Base-by-base conservation (phyloP, 2,113 vertebrate species). In the Lethenteron camtschaticum region DNA sequence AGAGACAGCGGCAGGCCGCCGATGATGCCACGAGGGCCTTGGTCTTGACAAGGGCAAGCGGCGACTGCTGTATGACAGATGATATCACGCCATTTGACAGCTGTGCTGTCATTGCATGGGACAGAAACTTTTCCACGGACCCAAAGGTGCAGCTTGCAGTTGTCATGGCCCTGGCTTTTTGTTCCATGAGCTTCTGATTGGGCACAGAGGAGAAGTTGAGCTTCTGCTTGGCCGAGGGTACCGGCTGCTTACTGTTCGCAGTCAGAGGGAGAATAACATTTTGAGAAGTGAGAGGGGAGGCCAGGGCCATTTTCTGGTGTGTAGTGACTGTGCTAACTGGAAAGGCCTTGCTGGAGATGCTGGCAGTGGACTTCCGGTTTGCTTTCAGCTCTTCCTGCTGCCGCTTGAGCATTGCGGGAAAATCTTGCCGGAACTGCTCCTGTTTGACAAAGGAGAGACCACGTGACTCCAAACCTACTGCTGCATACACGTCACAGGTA, bases 341-440 rank as follows among this genome's bases (percentile, higher is more conserved):
- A n/a, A 66, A n/a, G 24, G 63, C 63, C n/a, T n/a, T n/a, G 8
- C n/a, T 16, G 24, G 10, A n/a, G 24, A 16, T 24, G n/a, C n/a
- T 24, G 24, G 63, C 63, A 66, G 63, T 24, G n/a, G 10, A n/a
- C 63, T 66, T 66, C 63, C 63, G 9, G 63, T 66, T 16, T 16
- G 10, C 10, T 24, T 63, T 63, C 13, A 63, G 20, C 59, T 63
- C 13, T 18, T 63, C 59, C 59, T 66, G 8, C 63, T 66, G 63
- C 8, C 24, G 63, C 63, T 66, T 66, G 24, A 66, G 63, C 8
- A 66, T 24, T 16, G n/a, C n/a, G n/a, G 63, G 63, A 66, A 66
- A 66, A 66, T 66, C 63, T 24, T 66, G n/a, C n/a, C 24, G 63
- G 63, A 66, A 66, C 63, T 66, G 63, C n/a, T 66, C 63, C 63